Evolutionary conservation across 2,113 vertebrate genomes (phyloP).

Genomic region (Mustela lutreola): DNA sequence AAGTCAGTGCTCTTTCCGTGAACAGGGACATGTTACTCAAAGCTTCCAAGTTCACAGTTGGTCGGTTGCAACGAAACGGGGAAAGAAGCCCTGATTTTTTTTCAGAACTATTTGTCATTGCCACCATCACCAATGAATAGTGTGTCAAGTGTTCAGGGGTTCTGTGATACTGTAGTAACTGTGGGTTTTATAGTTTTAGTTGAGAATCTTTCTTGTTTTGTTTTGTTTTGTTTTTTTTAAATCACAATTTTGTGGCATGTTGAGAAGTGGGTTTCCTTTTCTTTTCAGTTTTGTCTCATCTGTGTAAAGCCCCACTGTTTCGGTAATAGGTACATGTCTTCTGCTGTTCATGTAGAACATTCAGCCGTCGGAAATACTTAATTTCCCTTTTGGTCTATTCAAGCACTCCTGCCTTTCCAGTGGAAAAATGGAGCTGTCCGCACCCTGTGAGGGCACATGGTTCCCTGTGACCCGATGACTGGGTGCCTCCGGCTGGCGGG

Average conservation of each 20-base stretch:
- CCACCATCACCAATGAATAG: background rate
- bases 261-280: background rate
- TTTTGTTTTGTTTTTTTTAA: background rate
- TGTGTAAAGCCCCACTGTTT: background rate
- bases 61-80: background rate
- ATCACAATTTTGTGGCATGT: background rate
- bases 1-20: background rate
- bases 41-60: background rate
- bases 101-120: background rate
- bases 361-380: slow-evolving; percentile 27
- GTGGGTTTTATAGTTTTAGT: background rate
- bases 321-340: background rate
- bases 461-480: background rate
- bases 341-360: background rate
- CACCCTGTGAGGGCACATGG: background rate
- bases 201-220: background rate
- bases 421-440: slow-evolving; percentile 29
- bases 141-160: background rate
- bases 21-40: background rate
- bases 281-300: background rate
- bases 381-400: background rate
- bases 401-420: background rate
- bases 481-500: background rate
- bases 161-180: background rate
- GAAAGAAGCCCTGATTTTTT: background rate